Evolutionary conservation across 2,888 invertebrate species (phyloP).

Genomic region (Lasioglossum vierecki): DNA sequence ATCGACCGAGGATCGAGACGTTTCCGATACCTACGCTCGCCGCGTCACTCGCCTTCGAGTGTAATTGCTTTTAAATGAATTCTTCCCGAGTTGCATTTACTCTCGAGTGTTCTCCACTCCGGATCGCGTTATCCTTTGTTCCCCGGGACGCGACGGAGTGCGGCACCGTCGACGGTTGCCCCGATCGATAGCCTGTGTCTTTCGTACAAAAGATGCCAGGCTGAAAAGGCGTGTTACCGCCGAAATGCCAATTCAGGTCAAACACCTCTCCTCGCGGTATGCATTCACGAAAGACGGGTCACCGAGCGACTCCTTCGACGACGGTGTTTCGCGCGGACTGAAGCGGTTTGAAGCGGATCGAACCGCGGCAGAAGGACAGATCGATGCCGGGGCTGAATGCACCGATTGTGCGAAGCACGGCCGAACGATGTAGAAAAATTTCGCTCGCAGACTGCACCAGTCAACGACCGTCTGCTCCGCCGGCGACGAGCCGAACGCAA

Average conservation of each 20-base stretch:
- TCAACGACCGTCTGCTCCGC: slow-evolving; percentile 33
- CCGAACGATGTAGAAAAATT: slow-evolving; percentile 27
- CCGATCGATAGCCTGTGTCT: slow-evolving; percentile 40
- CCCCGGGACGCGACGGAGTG: background rate
- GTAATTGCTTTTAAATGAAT: slow-evolving; percentile 43
- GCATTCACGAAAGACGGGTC: slow-evolving; percentile 48
- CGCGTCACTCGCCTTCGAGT: background rate
- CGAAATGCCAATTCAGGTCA: slow-evolving; percentile 55
- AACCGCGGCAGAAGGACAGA: slow-evolving; percentile 36
- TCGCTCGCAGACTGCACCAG: slow-evolving; percentile 21
- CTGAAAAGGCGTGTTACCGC: slow-evolving; percentile 33
- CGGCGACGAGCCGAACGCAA: slow-evolving; percentile 22
- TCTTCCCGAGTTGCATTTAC: slow-evolving; percentile 27
- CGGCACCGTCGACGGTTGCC: background rate
- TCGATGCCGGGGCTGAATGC: slow-evolving; percentile 45
- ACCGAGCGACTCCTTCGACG: slow-evolving; percentile 28
- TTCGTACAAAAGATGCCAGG: slow-evolving; percentile 15
- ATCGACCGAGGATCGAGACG: background rate
- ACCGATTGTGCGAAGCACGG: slow-evolving; percentile 14
- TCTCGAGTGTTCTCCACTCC: slow-evolving; percentile 14
- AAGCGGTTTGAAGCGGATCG: slow-evolving; percentile 13
- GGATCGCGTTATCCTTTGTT: slow-evolving; percentile 45
- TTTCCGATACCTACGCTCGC: background rate
- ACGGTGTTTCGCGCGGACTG: slow-evolving; percentile 9
- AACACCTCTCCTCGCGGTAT: slow-evolving; percentile 35